Evolutionary conservation across 2,113 vertebrate genomes (phyloP).

Genomic region (Capreolus pygargus): DNA sequence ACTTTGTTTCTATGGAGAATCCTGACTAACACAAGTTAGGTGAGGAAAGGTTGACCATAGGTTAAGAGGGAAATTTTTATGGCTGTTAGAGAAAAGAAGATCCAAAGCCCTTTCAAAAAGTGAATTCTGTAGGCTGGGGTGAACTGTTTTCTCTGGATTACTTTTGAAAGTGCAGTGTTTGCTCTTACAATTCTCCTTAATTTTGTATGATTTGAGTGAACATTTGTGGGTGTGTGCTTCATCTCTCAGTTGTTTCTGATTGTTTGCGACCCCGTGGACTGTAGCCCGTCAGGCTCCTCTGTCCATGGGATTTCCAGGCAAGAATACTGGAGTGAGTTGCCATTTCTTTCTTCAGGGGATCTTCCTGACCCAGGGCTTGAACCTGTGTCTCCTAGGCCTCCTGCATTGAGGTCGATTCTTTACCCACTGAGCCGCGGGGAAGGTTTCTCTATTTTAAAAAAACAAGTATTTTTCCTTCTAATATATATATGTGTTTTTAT

Average conservation of each 20-base stretch:
- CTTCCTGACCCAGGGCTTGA: background rate
- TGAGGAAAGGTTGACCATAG: background rate
- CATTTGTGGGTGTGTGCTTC: background rate
- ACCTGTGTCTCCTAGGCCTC: background rate
- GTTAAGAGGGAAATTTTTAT: background rate
- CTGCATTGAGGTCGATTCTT: background rate
- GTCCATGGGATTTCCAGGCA: background rate
- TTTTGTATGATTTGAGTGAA: background rate
- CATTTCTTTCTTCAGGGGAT: background rate
- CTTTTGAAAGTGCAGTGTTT: background rate
- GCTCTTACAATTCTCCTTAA: background rate
- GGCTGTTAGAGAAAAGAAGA: background rate
- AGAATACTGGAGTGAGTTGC: background rate
- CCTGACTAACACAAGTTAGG: background rate
- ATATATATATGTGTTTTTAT: background rate
- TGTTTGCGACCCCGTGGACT: accelerated
- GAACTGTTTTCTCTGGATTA: background rate
- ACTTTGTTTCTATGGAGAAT: background rate
- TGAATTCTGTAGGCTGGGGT: background rate
- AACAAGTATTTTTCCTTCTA: background rate
- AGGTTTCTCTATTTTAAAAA: background rate
- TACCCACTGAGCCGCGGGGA: background rate
- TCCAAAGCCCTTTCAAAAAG: background rate
- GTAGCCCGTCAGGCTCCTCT: background rate
- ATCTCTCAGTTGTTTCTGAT: background rate